Conservation (phyloP, 2,113 vertebrate species). For the Turdus rufiventris region DNA sequence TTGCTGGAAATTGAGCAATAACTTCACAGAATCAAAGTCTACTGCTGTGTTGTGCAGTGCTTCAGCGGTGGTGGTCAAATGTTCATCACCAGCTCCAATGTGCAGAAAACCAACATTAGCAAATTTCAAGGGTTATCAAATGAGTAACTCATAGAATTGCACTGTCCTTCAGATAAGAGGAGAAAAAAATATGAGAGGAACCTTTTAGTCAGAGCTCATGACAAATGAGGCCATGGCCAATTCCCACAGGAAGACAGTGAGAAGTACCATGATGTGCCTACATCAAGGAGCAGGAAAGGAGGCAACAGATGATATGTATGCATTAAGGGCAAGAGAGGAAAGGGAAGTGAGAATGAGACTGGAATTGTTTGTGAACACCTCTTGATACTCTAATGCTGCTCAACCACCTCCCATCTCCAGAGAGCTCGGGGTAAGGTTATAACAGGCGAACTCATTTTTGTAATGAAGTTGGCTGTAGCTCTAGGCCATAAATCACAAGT, state of each 20-base stretch:
- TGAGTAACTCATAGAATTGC: neutral
- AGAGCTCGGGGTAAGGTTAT: conserved; percentile 54
- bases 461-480: conserved; percentile 70
- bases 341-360: conserved; percentile 6
- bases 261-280: neutral
- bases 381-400: conserved; percentile 42
- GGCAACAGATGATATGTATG: neutral
- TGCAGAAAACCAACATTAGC: neutral
- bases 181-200: neutral
- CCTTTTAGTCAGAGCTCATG: neutral
- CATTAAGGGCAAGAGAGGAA: neutral
- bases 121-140: neutral
- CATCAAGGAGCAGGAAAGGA: conserved; percentile 32
- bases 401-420: conserved; percentile 46
- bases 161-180: neutral
- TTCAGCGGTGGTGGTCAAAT: neutral
- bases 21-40: conserved; percentile 50
- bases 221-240: neutral
- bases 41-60: neutral
- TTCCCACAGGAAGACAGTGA: conserved; percentile 9
- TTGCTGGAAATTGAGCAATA: conserved; percentile 20
- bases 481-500: conserved; percentile 70
- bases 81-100: neutral
- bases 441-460: conserved; percentile 72
- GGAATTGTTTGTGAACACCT: conserved; percentile 55